These are phyloP conservation scores for Gymnogyps californianus DNA, from an alignment of 2,113 vertebrate genomes.

Conservation along the genomic window DNA sequence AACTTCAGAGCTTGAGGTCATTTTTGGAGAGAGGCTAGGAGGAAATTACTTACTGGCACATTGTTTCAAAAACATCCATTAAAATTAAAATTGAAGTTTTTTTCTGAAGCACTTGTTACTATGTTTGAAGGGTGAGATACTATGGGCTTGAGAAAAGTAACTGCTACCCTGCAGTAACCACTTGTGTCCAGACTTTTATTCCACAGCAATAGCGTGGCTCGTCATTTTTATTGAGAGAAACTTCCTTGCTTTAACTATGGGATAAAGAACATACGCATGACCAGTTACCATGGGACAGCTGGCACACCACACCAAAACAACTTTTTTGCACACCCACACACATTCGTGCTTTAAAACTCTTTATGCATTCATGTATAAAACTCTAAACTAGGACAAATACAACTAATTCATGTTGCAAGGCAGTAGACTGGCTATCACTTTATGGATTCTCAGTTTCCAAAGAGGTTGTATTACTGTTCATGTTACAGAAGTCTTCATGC, in stretches of 20 bases:
- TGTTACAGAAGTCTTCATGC: background rate
- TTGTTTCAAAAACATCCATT: background rate
- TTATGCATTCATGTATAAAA: background rate
- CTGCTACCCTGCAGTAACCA: background rate
- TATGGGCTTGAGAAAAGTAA: background rate
- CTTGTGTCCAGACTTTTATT: background rate
- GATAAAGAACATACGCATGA: background rate
- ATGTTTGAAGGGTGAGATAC: background rate
- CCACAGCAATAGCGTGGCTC: background rate
- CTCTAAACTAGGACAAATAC: background rate
- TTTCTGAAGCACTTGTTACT: background rate
- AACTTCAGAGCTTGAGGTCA: background rate
- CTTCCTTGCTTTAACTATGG: background rate
- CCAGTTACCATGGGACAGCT: background rate
- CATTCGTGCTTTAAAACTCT: background rate
- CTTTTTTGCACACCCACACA: background rate
- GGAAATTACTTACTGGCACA: background rate
- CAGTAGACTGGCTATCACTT: background rate
- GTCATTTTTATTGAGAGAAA: background rate
- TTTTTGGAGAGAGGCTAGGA: background rate
- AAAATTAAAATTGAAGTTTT: background rate
- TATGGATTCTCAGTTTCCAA: background rate
- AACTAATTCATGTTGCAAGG: background rate
- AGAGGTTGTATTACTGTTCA: background rate
- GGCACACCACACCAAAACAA: background rate